phyloP scores from a whole-genome alignment of 2,113 vertebrate genomes.

The Thalassarche chlororhynchos region DNA sequence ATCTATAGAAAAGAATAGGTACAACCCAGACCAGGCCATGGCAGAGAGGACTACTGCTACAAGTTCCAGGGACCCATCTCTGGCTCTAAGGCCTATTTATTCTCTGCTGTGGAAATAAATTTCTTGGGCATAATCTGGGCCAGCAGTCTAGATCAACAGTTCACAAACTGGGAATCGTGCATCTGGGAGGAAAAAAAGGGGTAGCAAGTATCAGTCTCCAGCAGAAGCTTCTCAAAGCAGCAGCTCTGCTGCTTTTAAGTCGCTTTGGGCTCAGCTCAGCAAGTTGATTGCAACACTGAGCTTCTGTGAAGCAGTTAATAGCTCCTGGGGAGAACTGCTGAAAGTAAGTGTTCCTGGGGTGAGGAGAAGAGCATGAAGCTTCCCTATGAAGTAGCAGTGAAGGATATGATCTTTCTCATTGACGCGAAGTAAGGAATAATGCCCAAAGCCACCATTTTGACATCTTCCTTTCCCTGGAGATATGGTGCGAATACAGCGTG shows the following conservation, averaged over 20 bases:
- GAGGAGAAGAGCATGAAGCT: not conserved
- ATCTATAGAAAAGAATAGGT: not conserved
- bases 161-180: not conserved
- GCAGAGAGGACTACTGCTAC: not conserved
- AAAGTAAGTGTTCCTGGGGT: not conserved
- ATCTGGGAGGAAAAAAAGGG: not conserved
- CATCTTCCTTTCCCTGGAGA: not conserved
- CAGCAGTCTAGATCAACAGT: not conserved
- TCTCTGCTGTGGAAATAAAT: not conserved
- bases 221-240: not conserved
- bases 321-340: not conserved
- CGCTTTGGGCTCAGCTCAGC: not conserved
- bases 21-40: not conserved
- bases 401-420: not conserved
- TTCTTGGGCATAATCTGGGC: not conserved
- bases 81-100: not conserved
- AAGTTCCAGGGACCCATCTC: not conserved
- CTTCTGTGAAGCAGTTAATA: not conserved
- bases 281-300: not conserved
- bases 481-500: rapidly evolving
- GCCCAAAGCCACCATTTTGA: not conserved
- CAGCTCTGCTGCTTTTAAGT: not conserved
- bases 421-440: not conserved
- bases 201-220: not conserved
- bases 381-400: not conserved